phyloP scores from a whole-genome alignment of 2,113 vertebrate species.

The Cochlearius cochlearius region DNA sequence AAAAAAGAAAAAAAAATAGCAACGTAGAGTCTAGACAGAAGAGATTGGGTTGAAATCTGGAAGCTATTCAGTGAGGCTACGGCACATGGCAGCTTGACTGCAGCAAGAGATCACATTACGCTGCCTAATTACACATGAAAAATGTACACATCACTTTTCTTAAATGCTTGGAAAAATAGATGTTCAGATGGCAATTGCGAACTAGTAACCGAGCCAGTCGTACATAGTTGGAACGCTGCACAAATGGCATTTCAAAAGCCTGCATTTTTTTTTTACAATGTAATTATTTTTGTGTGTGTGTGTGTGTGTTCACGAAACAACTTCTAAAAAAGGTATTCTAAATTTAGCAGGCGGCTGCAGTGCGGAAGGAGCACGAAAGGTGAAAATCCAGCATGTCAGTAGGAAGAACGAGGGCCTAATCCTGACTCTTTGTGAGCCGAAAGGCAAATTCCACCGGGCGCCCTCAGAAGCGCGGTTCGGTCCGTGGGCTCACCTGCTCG shows the following conservation, averaged over 20 bases:
- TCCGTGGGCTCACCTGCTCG: not conserved
- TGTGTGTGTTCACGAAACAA: not conserved
- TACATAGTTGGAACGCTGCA: not conserved
- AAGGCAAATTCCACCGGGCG: not conserved
- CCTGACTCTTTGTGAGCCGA: not conserved
- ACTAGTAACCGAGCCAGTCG: constrained; percentile 20
- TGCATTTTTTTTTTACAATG: not conserved
- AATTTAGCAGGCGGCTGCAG: constrained; percentile 4
- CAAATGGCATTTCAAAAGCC: constrained; percentile 56
- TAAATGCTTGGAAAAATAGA: constrained; percentile 75
- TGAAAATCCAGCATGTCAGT: not conserved
- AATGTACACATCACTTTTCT: constrained; percentile 77
- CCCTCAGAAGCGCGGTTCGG: not conserved
- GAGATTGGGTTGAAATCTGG: constrained; percentile 89
- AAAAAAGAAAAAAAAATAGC: constrained; percentile 65
- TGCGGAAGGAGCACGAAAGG: not conserved
- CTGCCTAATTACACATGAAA: constrained; percentile 88
- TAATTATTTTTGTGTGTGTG: not conserved
- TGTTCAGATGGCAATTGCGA: constrained; percentile 61
- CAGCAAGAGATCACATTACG: constrained; percentile 83
- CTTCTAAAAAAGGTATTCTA: constrained; percentile 20
- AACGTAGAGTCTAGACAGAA: constrained; percentile 91
- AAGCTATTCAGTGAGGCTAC: constrained; percentile 82
- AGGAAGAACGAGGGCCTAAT: not conserved
- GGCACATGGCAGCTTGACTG: constrained; percentile 78